A percentile compares a stretch with the other conserved stretches of the same genome.
phyloP scores from a whole-genome alignment of 2,888 invertebrate genomes.

The Phania funesta region DNA sequence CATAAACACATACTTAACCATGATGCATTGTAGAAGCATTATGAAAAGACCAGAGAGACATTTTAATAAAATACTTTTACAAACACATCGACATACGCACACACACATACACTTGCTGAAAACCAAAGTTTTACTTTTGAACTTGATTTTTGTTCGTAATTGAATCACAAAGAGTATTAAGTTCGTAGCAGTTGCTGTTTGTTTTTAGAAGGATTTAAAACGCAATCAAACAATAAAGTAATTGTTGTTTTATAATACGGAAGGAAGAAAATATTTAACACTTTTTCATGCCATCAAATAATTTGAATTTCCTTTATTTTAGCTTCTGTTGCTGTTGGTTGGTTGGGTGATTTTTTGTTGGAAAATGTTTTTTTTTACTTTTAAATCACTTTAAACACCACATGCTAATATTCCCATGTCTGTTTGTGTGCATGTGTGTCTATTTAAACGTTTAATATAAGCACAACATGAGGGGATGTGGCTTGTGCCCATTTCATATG shows the following conservation, averaged over 20 bases:
- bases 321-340: conserved; percentile 11
- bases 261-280: conserved; percentile 8
- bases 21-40: conserved; percentile 12
- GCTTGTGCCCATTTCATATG: conserved; percentile 45
- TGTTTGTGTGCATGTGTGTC: not conserved
- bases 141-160: conserved; percentile 55
- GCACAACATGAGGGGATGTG: conserved; percentile 30
- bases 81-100: not conserved
- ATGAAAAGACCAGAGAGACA: conserved; percentile 37
- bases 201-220: conserved; percentile 48
- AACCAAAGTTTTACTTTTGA: conserved; percentile 45
- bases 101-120: not conserved
- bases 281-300: conserved; percentile 38
- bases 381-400: conserved; percentile 44
- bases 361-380: conserved; percentile 5
- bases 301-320: conserved; percentile 41
- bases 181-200: conserved; percentile 9
- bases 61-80: conserved; percentile 32
- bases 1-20: not conserved
- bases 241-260: conserved; percentile 21
- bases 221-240: conserved; percentile 45
- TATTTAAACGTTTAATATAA: not conserved
- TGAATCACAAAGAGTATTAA: conserved; percentile 49
- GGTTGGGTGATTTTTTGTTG: not conserved
- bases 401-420: conserved; percentile 30